Base-by-base conservation (phyloP, 2,113 vertebrate genomes). In the Chauna torquata region DNA sequence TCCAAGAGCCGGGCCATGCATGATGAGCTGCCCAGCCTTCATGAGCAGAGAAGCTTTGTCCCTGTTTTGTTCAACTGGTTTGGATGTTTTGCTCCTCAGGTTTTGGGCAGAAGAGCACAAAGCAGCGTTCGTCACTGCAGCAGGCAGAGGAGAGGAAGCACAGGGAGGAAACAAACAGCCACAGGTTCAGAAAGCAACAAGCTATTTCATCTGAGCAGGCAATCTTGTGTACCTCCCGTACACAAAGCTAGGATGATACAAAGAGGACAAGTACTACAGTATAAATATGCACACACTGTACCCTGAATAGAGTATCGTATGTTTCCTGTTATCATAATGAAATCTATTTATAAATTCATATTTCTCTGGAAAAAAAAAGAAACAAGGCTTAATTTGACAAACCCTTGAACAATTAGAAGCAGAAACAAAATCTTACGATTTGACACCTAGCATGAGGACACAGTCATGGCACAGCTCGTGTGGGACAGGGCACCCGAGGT, bases 261-360 rank as follows among this genome's bases (percentile, higher is more conserved):
- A 45, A 36, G 74, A 77, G 44, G 57, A n/a, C 50, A 82, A 86
- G 22, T 59, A 52, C 75, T 55, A 47, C 40, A 32, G 15, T 68
- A 92, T n/a, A 75, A 71, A 74, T 54, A 77, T 49, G 44, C 23
- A 86, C 55, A 16, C 19, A 44, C 9, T 70, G 17, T 72, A 44
- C 76, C 38, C 34, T 50, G 45, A 83, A 86, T 64, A 70, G 30
- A 40, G 86, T 11, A 49, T 22, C 34, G 12, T 61, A 47, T 36
- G 77, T 17, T 71, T 80, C 70, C 80, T 94, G 58, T 78, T 70
- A 61, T 58, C 62, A 40, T 82, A 45, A 24, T 47, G 83, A 69
- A 36, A 86, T 90, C 68, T 94, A 61, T 92, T 86, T 85, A 54
- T 78, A 70, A 94, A 93, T 87, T 59, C 50, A 44, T 84, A 76